Conservation (phyloP, 2,113 vertebrate species). For the Lamprotornis superbus region DNA sequence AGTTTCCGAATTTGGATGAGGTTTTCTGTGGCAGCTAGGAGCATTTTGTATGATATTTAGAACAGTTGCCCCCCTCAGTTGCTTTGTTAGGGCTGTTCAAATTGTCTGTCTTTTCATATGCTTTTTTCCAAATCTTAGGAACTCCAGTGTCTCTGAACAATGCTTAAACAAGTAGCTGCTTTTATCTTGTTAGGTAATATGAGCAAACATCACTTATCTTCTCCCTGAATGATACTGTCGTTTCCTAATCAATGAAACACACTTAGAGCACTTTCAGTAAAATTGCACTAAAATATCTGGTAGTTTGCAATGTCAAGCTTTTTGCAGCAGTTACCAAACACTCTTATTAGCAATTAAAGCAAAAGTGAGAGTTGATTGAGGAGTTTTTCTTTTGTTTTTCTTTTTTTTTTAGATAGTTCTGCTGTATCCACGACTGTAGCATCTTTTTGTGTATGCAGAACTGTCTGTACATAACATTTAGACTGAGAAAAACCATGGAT, state of each 20-base stretch:
- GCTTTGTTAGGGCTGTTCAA: background rate
- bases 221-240: background rate
- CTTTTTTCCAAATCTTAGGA: background rate
- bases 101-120: background rate
- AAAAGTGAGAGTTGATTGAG: background rate
- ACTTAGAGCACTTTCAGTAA: conserved; percentile 1
- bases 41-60: background rate
- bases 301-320: background rate
- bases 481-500: background rate
- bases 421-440: background rate
- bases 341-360: background rate
- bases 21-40: background rate
- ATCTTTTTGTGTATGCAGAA: background rate
- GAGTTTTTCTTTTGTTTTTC: background rate
- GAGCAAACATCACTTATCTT: conserved; percentile 22
- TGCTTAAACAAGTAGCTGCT: conserved; percentile 12
- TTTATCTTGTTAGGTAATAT: background rate
- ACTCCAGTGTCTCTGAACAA: background rate
- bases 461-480: background rate
- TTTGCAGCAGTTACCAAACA: background rate
- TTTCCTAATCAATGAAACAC: conserved; percentile 42
- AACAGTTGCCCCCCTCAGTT: background rate
- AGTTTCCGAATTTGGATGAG: background rate
- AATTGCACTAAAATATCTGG: background rate
- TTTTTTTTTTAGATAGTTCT: background rate